Percentiles rank a stretch among this genome's conserved stretches.
phyloP scores from a whole-genome alignment of 2,797 vertebrate species.

The Gymnoscopelus braueri region DNA sequence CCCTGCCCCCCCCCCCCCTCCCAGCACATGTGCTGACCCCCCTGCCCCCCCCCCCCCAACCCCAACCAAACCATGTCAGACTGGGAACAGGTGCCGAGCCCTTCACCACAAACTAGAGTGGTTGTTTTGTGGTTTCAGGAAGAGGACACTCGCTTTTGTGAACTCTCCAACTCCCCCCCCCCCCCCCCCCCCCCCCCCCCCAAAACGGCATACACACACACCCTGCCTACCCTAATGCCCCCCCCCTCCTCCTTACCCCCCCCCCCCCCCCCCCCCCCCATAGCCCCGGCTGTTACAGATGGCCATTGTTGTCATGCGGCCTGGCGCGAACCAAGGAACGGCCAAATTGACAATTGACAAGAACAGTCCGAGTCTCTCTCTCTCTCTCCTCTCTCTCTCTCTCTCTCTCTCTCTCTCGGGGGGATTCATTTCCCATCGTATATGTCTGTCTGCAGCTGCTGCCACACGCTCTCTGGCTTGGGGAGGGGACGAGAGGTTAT shows the following conservation, averaged over 20 bases:
- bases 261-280: slow-evolving; percentile 22
- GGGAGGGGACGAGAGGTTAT: slow-evolving; percentile 73
- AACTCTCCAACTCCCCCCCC: slow-evolving; percentile 4
- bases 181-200: slow-evolving; percentile 2
- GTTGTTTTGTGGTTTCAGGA: slow-evolving; percentile 72
- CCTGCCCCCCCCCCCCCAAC: not conserved
- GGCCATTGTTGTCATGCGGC: slow-evolving; percentile 91
- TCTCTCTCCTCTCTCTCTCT: no score
- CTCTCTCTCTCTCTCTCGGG: slow-evolving; percentile 38
- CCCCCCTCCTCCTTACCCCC: slow-evolving; percentile 26
- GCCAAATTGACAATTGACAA: slow-evolving; percentile 92
- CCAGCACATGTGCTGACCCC: no score
- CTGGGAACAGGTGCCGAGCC: slow-evolving; percentile 87
- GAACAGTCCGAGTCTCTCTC: slow-evolving; percentile 77
- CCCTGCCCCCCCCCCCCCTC: not conserved
- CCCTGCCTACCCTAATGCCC: slow-evolving; percentile 17
- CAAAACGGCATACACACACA: no score
- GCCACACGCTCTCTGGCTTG: no score
- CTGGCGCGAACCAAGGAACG: slow-evolving; percentile 36
- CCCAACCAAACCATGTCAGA: slow-evolving; percentile 52
- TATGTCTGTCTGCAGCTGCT: no score
- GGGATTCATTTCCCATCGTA: no score
- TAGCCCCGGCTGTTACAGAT: slow-evolving; percentile 83
- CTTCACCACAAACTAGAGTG: slow-evolving; percentile 77
- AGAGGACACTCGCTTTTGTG: slow-evolving; percentile 77